Percentiles rank a stretch among this genome's conserved stretches.
These are phyloP conservation scores for Alouatta palliata DNA, from an alignment of 2,113 vertebrate species.

Conservation along the genomic window DNA sequence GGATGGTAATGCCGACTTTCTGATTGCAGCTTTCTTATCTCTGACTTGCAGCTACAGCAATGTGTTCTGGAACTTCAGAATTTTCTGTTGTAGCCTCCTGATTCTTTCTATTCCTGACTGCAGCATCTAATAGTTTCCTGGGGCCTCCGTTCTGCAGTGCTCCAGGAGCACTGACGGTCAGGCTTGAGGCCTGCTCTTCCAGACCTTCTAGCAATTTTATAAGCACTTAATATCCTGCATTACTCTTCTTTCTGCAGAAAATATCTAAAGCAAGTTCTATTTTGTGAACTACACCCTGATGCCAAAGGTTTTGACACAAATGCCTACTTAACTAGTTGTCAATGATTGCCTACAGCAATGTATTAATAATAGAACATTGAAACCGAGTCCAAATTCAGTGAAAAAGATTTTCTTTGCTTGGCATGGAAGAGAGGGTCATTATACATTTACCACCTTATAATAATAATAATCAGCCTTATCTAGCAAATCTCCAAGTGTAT, in stretches of 20 bases:
- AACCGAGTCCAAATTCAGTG: not conserved
- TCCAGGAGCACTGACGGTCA: not conserved
- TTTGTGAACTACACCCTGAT: conserved; percentile 20
- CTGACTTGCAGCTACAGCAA: not conserved
- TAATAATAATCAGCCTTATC: not conserved
- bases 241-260: not conserved
- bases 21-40: not conserved
- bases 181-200: not conserved
- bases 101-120: not conserved
- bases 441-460: not conserved
- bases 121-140: not conserved
- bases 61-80: not conserved
- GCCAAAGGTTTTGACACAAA: conserved; percentile 8
- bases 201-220: not conserved
- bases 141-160: not conserved
- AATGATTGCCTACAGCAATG: not conserved
- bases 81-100: not conserved
- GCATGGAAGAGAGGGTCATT: not conserved
- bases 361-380: not conserved
- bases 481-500: not conserved
- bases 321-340: not conserved
- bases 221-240: not conserved
- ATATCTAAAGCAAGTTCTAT: not conserved
- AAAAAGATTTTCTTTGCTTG: not conserved
- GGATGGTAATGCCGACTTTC: not conserved